These are phyloP conservation scores for Rhynchonycteris naso DNA, from an alignment of 2,797 vertebrate species.

Conservation along the genomic window DNA sequence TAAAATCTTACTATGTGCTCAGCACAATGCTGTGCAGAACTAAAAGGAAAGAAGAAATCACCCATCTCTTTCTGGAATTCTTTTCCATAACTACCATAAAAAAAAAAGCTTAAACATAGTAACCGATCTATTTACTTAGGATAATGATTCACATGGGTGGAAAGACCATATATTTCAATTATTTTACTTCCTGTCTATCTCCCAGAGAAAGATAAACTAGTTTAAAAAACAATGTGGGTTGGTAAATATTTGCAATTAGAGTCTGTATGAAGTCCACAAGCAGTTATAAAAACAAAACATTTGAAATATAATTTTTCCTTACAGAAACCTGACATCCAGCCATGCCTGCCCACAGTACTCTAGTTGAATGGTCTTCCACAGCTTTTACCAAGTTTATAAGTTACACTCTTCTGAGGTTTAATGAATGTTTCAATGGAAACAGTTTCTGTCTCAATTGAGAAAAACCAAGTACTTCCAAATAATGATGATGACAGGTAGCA, in stretches of 20 bases:
- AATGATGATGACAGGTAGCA: not conserved
- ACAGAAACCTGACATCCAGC: constrained; percentile 21
- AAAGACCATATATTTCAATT: constrained; percentile 3
- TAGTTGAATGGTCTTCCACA: not conserved
- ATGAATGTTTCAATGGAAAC: not conserved
- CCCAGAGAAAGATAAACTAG: constrained; percentile 30
- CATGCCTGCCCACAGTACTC: not conserved
- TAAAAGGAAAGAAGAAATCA: not conserved
- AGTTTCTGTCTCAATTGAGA: not conserved
- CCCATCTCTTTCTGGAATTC: not conserved
- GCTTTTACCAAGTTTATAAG: not conserved
- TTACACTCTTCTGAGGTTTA: not conserved
- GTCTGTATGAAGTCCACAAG: constrained; percentile 27
- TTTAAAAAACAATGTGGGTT: constrained; percentile 5
- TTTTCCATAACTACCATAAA: not conserved
- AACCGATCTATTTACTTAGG: not conserved
- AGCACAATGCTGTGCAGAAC: not conserved
- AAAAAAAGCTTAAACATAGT: not conserved
- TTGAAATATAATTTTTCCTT: constrained; percentile 50
- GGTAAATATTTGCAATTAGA: constrained; percentile 52
- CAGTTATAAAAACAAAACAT: constrained; percentile 45
- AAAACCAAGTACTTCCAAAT: not conserved
- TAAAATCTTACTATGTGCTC: not conserved
- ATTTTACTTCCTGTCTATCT: constrained; percentile 40
- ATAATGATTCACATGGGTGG: not conserved